Evolutionary conservation across 2,888 invertebrate genomes (phyloP).

Genomic region (Agrochola litura): DNA sequence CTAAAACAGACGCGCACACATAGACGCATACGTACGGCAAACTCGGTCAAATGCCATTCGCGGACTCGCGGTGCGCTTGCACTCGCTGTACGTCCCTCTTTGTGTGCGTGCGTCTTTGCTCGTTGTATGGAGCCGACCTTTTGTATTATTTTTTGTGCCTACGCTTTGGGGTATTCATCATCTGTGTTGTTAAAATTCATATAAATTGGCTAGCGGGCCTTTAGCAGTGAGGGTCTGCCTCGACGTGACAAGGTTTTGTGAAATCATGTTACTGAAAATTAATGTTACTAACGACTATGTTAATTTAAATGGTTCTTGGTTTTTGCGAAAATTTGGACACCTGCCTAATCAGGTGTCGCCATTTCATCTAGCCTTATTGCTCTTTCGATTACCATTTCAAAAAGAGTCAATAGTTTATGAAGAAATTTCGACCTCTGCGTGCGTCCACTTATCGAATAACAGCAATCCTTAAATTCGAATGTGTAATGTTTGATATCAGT

Average conservation of each 20-base stretch:
- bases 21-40: not conserved
- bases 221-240: constrained; percentile 23
- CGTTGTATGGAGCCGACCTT: not conserved
- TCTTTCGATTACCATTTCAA: not conserved
- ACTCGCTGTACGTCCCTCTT: not conserved
- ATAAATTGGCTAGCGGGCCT: constrained; percentile 61
- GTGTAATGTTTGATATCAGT: constrained; percentile 15
- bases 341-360: not conserved
- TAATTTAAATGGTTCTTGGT: constrained; percentile 17
- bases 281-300: constrained; percentile 18
- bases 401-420: too few species aligned
- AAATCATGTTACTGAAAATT: constrained; percentile 38
- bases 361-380: not conserved
- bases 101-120: not conserved
- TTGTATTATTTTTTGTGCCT: constrained; percentile 5
- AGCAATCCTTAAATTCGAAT: not conserved
- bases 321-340: not conserved
- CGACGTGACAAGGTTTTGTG: constrained; percentile 48
- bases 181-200: constrained; percentile 68
- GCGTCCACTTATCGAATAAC: not conserved
- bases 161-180: constrained; percentile 59
- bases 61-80: not conserved
- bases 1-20: not conserved
- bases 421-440: not conserved
- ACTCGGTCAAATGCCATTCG: not conserved